Base-by-base conservation (phyloP, 2,888 invertebrate genomes). In the Syritta pipiens region DNA sequence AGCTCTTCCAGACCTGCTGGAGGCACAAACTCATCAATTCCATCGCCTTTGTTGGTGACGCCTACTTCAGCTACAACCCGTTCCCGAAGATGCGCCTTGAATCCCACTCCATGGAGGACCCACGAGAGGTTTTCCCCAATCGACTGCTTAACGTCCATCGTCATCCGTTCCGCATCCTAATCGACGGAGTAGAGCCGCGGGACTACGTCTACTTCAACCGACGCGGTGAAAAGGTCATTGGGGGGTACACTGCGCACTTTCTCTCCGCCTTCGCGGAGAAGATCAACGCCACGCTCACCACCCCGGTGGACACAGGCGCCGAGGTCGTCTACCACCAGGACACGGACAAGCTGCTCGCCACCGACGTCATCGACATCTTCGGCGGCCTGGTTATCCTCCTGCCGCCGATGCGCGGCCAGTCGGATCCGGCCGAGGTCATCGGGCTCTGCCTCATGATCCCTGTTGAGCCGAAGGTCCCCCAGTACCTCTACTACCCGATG, bases 161-260 rank as follows among this genome's bases (percentile, higher is more conserved):
- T 9, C n/a, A 62, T 3, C 71, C 53, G 0, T 35, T 71, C 7
- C 60, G 71, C 2, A 14, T 71, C 3, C 1, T 62, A 2, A 20
- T 71, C 19, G 71, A 71, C 44, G 46, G 46, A 2, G 71, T 62
- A 2, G 51, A 51, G 2, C 60, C 71, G 0, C 46, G 60, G 1
- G 62, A 60, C 28, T 71, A 17, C 42, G 12, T 53, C 20, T 71
- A 62, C 28, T 22, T 40, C n/a, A 59, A 68, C 37, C 49, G 59
- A 2, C 28, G 42, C 10, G 68, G 68, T 10, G 7, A 57, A 10
- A 1, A 28, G 4, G 9, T 12, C 1, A 19, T 42, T 2, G 68
- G 68, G 6, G 68, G 59, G 0, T 49, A 60, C 6, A 59, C 20
- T 4, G 44, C 9, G 4, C 26, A 37, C 20, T 35, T 55, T 26